Evolutionary conservation across 2,888 invertebrate species (phyloP), one percentile per base, ranked within the genome.

Genomic region (Plebejus anna): DNA sequence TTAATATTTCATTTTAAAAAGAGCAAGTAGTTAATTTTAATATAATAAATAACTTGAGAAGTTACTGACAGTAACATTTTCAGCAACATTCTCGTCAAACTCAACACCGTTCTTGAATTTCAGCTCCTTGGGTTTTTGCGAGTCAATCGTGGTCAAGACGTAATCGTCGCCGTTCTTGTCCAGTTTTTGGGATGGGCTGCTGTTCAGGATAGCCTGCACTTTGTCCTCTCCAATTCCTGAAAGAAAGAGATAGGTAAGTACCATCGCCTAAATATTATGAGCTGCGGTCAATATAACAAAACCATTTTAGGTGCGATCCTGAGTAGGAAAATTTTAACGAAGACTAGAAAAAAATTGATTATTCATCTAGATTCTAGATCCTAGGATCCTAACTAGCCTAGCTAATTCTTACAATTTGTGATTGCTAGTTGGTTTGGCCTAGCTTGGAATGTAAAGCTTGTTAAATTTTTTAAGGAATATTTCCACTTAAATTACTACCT

Each of bases 41-140:
- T 51, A 13, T 11, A 51, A 51, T n/a, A 13, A 13, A 59, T 22
- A 59, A 22, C 28, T 28, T 66, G 6, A 4, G 3, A 9, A 66
- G 28, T 71, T 72, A 80, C 80, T 76, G 76, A 78, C 79, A 51
- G 0, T 51, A n/a, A 81, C 66, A 13, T 59, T 75, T 1, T 82
- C 81, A 47, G 82, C 77, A 0, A 80, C 22, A 57, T 72, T 61
- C 70, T 82, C 81, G 4, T 82, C 86, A 70, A 89, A 85, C 77
- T 87, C 86, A 4, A 85, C 87, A 3, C 89, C 89, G 47, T 83
- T 82, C 71, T 86, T 80, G 82, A 89, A 89, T 71, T 78, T 82
- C 13, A 83, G 28, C 16, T 82, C 81, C 55, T 72, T 80, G 28
- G 61, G 59, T n/a, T 76, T 78, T 7, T 77, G 75, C 4, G 11